phyloP scores from a whole-genome alignment of 2,888 invertebrate species.

The Hirtodrosophila duncani region DNA sequence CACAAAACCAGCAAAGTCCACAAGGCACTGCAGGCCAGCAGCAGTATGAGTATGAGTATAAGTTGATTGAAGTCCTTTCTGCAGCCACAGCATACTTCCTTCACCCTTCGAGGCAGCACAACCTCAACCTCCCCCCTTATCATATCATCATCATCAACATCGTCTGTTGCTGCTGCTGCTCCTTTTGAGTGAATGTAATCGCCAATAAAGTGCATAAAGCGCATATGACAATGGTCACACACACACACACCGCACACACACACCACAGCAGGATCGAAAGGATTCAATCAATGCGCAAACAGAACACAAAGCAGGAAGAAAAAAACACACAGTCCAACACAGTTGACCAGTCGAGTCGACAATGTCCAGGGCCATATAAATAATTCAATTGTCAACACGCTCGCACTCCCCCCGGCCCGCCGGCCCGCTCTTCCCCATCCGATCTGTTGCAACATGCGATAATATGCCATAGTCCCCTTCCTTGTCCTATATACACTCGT shows the following conservation, averaged over 20 bases:
- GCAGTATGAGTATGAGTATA: slow-evolving; percentile 24
- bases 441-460: slow-evolving; percentile 64
- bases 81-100: slow-evolving; percentile 1
- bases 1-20: slow-evolving; percentile 24
- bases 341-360: slow-evolving; percentile 3
- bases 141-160: no score
- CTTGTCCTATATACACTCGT: no score
- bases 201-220: slow-evolving; percentile 72
- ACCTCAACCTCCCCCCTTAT: no score
- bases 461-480: slow-evolving; percentile 30
- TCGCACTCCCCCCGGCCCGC: slow-evolving; percentile 39
- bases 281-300: slow-evolving; percentile 69
- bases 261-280: slow-evolving; percentile 49
- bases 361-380: slow-evolving; percentile 55
- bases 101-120: no score
- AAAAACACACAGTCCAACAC: slow-evolving; percentile 5
- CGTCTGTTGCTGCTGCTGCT: slow-evolving; percentile 24
- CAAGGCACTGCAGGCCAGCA: slow-evolving; percentile 4
- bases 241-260: slow-evolving; percentile 13
- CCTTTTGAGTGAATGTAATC: slow-evolving; percentile 66
- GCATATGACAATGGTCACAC: slow-evolving; percentile 53
- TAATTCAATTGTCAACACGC: slow-evolving; percentile 71
- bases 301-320: slow-evolving; percentile 51
- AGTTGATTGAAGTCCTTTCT: slow-evolving; percentile 62
- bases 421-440: slow-evolving; percentile 7